Conservation (phyloP, 2,888 invertebrate species). For the Leptopilina syphax region DNA sequence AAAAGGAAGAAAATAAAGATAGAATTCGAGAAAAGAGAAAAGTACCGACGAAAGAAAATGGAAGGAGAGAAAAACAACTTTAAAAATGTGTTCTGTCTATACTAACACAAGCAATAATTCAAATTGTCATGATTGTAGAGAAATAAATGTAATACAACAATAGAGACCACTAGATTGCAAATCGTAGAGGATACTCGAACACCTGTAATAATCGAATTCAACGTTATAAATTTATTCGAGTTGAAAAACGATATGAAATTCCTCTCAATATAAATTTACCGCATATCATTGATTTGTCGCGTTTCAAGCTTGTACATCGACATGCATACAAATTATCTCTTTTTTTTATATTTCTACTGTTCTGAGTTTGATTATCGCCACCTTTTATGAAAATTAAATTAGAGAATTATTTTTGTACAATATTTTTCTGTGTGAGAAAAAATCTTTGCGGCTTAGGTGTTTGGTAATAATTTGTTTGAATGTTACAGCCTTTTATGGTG, state of each 20-base stretch:
- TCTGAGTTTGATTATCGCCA: too few species aligned
- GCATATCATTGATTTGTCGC: background rate
- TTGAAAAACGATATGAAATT: constrained; percentile 22
- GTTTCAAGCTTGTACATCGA: background rate
- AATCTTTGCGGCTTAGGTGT: background rate
- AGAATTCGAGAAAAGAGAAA: background rate
- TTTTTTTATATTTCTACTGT: too few species aligned
- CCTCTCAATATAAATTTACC: constrained; percentile 10
- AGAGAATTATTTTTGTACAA: too few species aligned
- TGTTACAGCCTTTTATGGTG: constrained; percentile 83
- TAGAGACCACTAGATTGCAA: constrained; percentile 3
- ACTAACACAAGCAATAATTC: background rate
- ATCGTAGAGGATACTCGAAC: constrained; percentile 6
- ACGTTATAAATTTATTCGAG: constrained; percentile 12
- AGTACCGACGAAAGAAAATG: background rate
- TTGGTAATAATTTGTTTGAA: constrained; percentile 3
- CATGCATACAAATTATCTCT: background rate
- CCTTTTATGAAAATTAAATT: too few species aligned
- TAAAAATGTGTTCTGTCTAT: background rate
- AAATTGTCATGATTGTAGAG: background rate
- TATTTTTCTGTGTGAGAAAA: background rate
- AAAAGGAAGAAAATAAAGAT: constrained; percentile 7
- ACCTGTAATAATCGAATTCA: constrained; percentile 13
- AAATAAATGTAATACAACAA: background rate
- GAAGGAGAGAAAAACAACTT: background rate